phyloP scores from a whole-genome alignment of 1,140 invertebrate species.

The Oppia nitens region DNA sequence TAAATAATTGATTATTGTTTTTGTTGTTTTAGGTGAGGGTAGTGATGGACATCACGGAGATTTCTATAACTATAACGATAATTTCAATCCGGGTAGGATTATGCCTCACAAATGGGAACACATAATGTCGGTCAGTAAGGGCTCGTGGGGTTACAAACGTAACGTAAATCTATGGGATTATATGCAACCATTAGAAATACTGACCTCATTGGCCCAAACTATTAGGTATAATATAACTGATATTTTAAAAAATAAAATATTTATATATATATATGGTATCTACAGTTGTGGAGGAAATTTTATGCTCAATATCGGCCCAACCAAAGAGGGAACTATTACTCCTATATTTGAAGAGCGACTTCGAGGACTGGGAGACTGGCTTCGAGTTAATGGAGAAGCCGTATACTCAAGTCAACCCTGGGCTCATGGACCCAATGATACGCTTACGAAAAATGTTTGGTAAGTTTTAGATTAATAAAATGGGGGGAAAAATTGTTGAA shows the following conservation, averaged over 20 bases:
- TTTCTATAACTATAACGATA: conserved; percentile 36
- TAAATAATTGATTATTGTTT: too few species aligned
- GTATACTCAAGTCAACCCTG: conserved; percentile 67
- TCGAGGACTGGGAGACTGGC: conserved; percentile 45
- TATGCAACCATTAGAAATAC: conserved; percentile 48
- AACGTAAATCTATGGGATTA: conserved; percentile 51
- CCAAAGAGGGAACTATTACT: conserved; percentile 64
- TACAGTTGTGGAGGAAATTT: conserved; percentile 52
- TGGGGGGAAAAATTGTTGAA: too few species aligned
- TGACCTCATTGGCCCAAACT: conserved; percentile 45
- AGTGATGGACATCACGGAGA: conserved; percentile 37
- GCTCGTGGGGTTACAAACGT: conserved; percentile 75
- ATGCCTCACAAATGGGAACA: conserved; percentile 73
- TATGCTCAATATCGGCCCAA: conserved; percentile 76
- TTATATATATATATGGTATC: too few species aligned
- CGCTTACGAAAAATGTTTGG: conserved; percentile 41
- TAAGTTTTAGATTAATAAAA: too few species aligned
- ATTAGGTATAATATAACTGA: too few species aligned
- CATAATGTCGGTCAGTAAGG: conserved; percentile 63
- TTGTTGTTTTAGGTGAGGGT: too few species aligned
- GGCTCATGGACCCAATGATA: conserved; percentile 66
- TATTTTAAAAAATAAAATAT: too few species aligned
- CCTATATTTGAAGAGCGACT: conserved; percentile 81
- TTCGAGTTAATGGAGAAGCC: conserved; percentile 66
- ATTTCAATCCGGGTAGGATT: conserved; percentile 32